These are phyloP conservation scores for Magallana ariakensis DNA, from an alignment of 1,140 invertebrate species.

Conservation along the genomic window DNA sequence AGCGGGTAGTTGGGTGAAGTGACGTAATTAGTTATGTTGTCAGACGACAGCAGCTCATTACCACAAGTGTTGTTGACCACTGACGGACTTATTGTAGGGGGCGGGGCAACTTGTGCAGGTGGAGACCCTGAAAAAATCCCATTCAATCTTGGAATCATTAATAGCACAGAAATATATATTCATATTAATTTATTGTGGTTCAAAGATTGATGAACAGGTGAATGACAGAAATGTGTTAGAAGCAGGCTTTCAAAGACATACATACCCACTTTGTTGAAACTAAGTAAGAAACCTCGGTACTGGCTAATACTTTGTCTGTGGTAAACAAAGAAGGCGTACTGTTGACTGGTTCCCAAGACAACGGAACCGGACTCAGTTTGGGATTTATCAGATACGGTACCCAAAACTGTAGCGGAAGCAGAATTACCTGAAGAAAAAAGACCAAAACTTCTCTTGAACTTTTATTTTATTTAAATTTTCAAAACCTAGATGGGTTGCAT, in stretches of 20 bases:
- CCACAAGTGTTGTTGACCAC: background rate
- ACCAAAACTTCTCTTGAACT: too few species aligned
- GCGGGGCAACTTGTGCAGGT: background rate
- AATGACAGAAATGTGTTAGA: too few species aligned
- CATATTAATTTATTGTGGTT: too few species aligned
- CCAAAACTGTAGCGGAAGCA: background rate
- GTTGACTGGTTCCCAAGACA: slow-evolving; percentile 18
- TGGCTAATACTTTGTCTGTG: background rate
- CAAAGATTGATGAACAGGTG: too few species aligned
- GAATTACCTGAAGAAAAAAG: background rate
- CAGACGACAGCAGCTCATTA: background rate
- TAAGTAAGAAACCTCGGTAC: slow-evolving; percentile 3
- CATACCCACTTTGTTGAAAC: slow-evolving; percentile 17
- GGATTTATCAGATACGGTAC: background rate
- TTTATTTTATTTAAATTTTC: too few species aligned
- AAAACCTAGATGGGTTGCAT: too few species aligned
- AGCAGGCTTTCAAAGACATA: background rate
- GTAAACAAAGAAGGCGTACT: slow-evolving; percentile 1
- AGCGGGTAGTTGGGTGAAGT: slow-evolving; percentile 44
- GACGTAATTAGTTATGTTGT: slow-evolving; percentile 24
- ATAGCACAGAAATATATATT: too few species aligned
- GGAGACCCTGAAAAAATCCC: background rate
- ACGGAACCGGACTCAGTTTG: background rate
- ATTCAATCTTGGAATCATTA: too few species aligned
- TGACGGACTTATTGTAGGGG: background rate